Base-by-base conservation (phyloP, 92 coral and sea anemone species). In the Phenganax marumi region DNA sequence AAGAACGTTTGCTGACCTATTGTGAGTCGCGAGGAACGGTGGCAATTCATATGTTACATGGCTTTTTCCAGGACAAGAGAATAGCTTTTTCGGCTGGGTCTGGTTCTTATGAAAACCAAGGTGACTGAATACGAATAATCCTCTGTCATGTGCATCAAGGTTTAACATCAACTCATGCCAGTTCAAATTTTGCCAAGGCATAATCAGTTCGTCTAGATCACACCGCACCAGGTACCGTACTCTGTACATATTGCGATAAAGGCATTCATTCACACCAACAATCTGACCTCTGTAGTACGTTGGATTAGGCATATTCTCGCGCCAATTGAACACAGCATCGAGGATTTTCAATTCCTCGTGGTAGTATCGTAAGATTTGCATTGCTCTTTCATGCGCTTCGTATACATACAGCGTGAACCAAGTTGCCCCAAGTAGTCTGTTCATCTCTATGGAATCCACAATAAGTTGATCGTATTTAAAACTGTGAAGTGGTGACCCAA, bases 181-280 rank as follows among this genome's bases (percentile, higher is more conserved):
- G n/a, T n/a, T n/a, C n/a, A n/a, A n/a, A n/a, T n/a, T n/a, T n/a
- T n/a, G n/a, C n/a, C n/a, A n/a, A n/a, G n/a, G n/a, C n/a, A n/a
- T n/a, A n/a, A n/a, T n/a, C n/a, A n/a, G n/a, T 49, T 73, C 79
- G 33, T 73, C 79, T 8, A 73, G 24, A 50, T 73, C 79, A 73
- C 79, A 73, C 11, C 10, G 21, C 14, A 51, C 79, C 61, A 73
- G 19, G 24, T 73, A 52, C 13, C 62, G 60, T 6, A 52, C n/a
- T n/a, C n/a, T n/a, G n/a, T n/a, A n/a, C n/a, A n/a, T n/a, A n/a
- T n/a, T n/a, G n/a, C n/a, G n/a, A n/a, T n/a, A n/a, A n/a, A n/a
- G n/a, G n/a, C n/a, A n/a, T n/a, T n/a, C n/a, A n/a, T n/a, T n/a
- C n/a, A n/a, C n/a, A n/a, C n/a, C n/a, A n/a, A n/a, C n/a, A n/a